A percentile compares a stretch with the other conserved stretches of the same genome.
Evolutionary conservation across 2,888 invertebrate genomes (phyloP).

Genomic region (Aspidiotus rigidus): DNA sequence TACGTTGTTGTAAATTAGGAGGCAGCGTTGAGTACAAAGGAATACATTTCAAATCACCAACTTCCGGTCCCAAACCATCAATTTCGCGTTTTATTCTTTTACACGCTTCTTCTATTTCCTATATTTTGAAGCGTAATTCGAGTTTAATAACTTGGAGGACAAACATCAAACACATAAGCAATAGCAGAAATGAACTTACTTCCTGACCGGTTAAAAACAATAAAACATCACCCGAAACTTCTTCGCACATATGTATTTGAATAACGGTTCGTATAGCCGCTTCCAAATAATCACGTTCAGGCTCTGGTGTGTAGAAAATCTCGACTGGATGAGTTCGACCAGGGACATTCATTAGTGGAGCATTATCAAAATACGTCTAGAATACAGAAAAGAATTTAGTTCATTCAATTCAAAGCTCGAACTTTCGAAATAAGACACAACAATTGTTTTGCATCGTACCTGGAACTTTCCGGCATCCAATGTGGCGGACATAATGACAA

Average conservation of each 20-base stretch:
- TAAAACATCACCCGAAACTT: slow-evolving; percentile 81
- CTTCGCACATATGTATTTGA: slow-evolving; percentile 94
- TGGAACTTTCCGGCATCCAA: slow-evolving; percentile 98
- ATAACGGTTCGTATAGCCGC: slow-evolving; percentile 96
- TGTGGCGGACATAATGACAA: slow-evolving; percentile 99
- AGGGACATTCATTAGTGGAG: slow-evolving; percentile 96
- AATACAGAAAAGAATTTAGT: slow-evolving; percentile 4
- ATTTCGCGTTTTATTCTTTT: slow-evolving; percentile 93
- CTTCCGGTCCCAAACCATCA: slow-evolving; percentile 91
- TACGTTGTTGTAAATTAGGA: slow-evolving; percentile 90
- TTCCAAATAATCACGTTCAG: slow-evolving; percentile 94
- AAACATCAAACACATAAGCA: neutral
- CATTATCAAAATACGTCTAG: slow-evolving; percentile 93
- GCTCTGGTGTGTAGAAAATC: slow-evolving; percentile 98
- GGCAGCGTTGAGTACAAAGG: slow-evolving; percentile 97
- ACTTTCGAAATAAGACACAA: neutral
- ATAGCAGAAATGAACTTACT: slow-evolving; percentile 40
- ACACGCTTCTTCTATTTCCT: slow-evolving; percentile 97
- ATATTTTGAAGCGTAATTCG: slow-evolving; percentile 38
- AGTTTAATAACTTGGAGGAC: slow-evolving; percentile 32
- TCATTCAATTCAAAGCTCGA: neutral
- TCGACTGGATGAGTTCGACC: slow-evolving; percentile 92
- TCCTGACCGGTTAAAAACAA: slow-evolving; percentile 76
- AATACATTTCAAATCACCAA: slow-evolving; percentile 95
- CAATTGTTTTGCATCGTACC: slow-evolving; percentile 41